Conservation (phyloP, 2,888 invertebrate species). For the Heliconius ethilla region DNA sequence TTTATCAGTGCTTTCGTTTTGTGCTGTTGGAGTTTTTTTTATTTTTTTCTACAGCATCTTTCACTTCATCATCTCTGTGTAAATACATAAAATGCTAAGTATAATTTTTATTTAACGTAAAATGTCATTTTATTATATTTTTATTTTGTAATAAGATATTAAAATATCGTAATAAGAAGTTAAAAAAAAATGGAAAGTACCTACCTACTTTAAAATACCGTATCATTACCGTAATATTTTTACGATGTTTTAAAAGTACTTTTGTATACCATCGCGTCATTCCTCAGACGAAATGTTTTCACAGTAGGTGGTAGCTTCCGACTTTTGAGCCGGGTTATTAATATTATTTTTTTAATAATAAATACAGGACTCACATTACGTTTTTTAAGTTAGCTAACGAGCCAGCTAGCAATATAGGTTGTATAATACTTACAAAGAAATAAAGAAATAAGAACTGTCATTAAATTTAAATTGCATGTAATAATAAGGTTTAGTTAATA, state of each 20-base stretch:
- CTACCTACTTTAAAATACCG: background rate
- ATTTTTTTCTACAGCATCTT: no score
- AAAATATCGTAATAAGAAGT: background rate
- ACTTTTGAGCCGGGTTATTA: background rate
- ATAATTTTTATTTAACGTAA: background rate
- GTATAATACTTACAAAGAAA: background rate
- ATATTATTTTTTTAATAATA: background rate
- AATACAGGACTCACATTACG: background rate
- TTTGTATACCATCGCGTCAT: background rate
- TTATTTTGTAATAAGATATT: background rate
- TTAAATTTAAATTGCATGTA: background rate
- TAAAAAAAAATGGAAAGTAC: background rate
- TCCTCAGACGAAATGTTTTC: background rate
- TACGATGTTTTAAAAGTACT: background rate
- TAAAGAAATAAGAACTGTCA: background rate
- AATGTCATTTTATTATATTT: background rate
- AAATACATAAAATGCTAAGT: no score
- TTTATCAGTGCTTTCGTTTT: no score
- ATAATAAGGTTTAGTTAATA: slow-evolving; percentile 7
- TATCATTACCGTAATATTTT: background rate
- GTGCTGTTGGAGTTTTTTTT: no score
- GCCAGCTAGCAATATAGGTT: background rate
- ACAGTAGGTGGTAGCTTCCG: background rate
- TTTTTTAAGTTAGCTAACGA: background rate
- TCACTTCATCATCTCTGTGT: no score